Conservation (phyloP, 2,797 vertebrate species). For the Stomatorhinus walkeri region DNA sequence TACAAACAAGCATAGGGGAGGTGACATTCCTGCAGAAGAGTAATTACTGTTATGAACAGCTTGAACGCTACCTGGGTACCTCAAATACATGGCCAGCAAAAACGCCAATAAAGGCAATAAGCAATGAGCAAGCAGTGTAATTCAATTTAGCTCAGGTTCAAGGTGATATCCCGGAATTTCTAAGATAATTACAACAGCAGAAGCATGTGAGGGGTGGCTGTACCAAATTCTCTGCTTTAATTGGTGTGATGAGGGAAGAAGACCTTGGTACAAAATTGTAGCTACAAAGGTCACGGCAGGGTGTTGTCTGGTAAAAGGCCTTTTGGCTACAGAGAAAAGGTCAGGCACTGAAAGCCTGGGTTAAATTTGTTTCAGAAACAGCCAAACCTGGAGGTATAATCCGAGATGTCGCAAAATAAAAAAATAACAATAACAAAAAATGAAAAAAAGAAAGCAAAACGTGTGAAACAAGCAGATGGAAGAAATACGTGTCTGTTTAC, state of each 20-base stretch:
- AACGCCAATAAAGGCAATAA: neutral
- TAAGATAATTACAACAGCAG: neutral
- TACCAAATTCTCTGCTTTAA: neutral
- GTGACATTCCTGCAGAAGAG: neutral
- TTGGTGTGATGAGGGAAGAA: neutral
- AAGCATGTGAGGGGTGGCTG: neutral
- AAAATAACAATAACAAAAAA: neutral
- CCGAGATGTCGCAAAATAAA: neutral
- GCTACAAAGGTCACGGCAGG: neutral
- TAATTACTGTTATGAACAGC: neutral
- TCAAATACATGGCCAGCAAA: neutral
- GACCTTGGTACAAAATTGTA: slow-evolving; percentile 7
- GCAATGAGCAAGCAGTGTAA: neutral
- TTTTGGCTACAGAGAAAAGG: neutral
- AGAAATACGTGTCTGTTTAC: neutral
- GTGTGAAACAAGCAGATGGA: neutral
- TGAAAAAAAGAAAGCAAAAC: neutral
- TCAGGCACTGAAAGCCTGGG: neutral
- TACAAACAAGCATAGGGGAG: neutral
- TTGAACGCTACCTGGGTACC: neutral
- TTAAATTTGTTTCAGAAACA: neutral
- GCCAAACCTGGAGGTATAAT: neutral
- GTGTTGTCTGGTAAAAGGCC: neutral
- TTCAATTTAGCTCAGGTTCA: slow-evolving; percentile 10
- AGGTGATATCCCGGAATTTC: neutral